phyloP scores from a whole-genome alignment of 2,797 vertebrate genomes.

The Danio kyathit region DNA sequence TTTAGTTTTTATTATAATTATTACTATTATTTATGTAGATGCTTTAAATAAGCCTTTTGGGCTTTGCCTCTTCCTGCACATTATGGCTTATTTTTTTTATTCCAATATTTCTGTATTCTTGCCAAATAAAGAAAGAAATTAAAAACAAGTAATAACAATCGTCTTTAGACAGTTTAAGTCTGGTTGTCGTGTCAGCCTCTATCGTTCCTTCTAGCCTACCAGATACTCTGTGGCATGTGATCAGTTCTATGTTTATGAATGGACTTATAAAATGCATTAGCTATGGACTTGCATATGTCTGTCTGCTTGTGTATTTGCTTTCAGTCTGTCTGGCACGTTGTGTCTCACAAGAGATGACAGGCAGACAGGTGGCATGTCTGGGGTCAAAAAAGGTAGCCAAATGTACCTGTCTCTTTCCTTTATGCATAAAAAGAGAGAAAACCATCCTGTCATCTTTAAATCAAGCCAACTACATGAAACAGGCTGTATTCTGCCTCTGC shows the following conservation, averaged over 20 bases:
- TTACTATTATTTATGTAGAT: too few relatives aligned
- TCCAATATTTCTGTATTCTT: too few relatives aligned
- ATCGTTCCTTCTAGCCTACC: neutral
- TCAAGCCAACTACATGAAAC: constrained; percentile 28
- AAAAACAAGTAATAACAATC: neutral
- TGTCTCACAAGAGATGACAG: constrained; percentile 16
- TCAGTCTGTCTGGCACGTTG: constrained; percentile 9
- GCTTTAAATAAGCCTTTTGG: too few relatives aligned
- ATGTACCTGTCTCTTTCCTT: constrained; percentile 28
- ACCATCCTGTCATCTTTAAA: neutral
- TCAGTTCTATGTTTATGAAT: neutral
- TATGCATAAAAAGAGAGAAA: too few relatives aligned
- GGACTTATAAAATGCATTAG: constrained; percentile 26
- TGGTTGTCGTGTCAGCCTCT: neutral
- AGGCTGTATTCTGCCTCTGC: neutral
- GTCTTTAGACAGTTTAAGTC: neutral
- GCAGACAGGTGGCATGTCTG: neutral
- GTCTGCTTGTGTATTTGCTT: constrained; percentile 12
- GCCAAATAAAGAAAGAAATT: too few relatives aligned
- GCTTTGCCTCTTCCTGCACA: too few relatives aligned
- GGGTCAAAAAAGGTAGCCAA: neutral
- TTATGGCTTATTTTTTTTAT: too few relatives aligned
- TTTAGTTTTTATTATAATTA: too few relatives aligned
- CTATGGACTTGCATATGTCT: constrained; percentile 21
- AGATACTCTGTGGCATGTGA: constrained; percentile 2